phyloP scores from a whole-genome alignment of 2,113 vertebrate genomes.

The Trachemys scripta region DNA sequence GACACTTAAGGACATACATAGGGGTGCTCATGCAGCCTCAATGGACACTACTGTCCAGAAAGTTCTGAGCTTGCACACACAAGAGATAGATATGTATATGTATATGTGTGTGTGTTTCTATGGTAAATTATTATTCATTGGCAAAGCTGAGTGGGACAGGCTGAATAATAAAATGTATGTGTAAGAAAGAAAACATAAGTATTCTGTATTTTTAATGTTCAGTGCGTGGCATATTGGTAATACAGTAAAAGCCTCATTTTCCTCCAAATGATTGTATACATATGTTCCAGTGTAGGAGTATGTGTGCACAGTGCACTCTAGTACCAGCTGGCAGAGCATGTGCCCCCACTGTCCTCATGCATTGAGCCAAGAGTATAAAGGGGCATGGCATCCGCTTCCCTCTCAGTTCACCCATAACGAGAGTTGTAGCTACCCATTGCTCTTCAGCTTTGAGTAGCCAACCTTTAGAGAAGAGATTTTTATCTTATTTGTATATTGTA shows the following conservation, averaged over 20 bases:
- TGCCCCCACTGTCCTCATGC: too few species aligned
- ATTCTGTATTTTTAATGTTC: not conserved
- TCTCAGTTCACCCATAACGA: too few species aligned
- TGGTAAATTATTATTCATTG: rapidly evolving
- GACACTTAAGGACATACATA: not conserved
- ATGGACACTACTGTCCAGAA: not conserved
- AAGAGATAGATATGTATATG: not conserved
- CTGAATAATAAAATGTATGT: not conserved
- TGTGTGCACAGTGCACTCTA: too few species aligned
- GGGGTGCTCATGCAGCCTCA: not conserved
- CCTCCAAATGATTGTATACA: too few species aligned
- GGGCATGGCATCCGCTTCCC: too few species aligned
- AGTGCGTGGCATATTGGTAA: not conserved
- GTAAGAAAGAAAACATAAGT: not conserved
- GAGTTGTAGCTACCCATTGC: too few species aligned
- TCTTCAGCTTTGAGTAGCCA: too few species aligned
- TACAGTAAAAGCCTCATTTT: not conserved
- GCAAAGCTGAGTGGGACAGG: not conserved
- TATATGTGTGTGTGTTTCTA: rapidly evolving
- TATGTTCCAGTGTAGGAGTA: too few species aligned
- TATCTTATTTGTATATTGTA: too few species aligned
- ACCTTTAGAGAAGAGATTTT: too few species aligned
- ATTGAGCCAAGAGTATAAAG: too few species aligned
- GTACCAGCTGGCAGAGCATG: too few species aligned
- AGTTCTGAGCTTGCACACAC: rapidly evolving